Base-by-base conservation (phyloP, 2,113 vertebrate species). In the Ictalurus furcatus region DNA sequence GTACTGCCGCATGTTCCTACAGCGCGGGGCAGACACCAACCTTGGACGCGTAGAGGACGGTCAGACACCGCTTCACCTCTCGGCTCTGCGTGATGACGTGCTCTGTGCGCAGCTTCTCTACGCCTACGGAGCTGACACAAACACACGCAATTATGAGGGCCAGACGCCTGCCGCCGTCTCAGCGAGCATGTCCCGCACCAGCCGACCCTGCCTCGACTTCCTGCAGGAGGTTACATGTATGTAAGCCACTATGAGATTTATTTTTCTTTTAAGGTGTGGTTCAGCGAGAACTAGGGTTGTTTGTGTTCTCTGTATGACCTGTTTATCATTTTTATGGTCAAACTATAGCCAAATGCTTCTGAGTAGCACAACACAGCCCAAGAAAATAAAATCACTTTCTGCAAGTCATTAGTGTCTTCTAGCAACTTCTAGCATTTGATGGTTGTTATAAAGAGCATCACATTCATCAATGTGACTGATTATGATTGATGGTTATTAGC, bases 1-100 rank as follows among this genome's bases (percentile, higher is more conserved):
- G 0, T 99, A 99, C 91, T 99, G 98, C 95, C 97, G 98, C 71
- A 99, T 99, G 98, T 99, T 99, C 94, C 97, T 99, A 88, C 98
- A 99, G 95, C 93, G 98, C 85, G 98, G 98, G 4, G 98, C 98
- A 0, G 98, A 99, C 94, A 99, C 98, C 83, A 98, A 99, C 95
- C 96, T 99, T 80, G 98, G 98, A 37, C 97, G 98, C 48, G 94
- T 98, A 67, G 98, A 99, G 92, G 98, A 99, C 0, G 98, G 98
- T 16, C 98, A 99, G 95, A 99, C 98, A 0, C 98, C 98, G 25
- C 95, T 99, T 85, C 98, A 99, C 94, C 95, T 99, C 95, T 99
- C 98, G 69, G 98, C 98, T 90, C 98, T 99, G 85, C 95, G 98
- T 92, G 98, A 99, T 88, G 98, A 99, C 1, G 97, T 97, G 92